Conservation (phyloP, 2,888 invertebrate genomes). For the Chironomus tentans region DNA sequence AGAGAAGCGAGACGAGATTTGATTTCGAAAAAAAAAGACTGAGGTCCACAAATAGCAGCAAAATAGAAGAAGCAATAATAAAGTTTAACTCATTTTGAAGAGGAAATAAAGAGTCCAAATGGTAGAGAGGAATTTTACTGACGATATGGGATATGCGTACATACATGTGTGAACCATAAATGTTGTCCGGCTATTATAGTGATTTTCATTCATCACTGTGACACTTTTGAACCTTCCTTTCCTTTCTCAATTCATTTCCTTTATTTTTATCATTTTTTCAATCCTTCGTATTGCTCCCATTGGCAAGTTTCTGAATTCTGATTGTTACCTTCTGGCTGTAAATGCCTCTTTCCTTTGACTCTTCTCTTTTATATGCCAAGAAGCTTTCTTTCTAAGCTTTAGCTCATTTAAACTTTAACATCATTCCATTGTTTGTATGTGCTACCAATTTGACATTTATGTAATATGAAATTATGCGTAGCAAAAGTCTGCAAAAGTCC, state of each 20-base stretch:
- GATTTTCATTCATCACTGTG: background rate
- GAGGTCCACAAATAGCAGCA: no score
- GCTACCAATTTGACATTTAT: background rate
- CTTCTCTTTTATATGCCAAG: background rate
- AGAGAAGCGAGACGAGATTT: background rate
- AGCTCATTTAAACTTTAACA: background rate
- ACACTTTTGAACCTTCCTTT: slow-evolving; percentile 12
- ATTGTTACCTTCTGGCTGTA: background rate
- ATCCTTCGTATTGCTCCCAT: background rate
- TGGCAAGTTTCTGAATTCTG: background rate
- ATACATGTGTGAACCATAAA: no score
- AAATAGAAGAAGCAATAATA: background rate
- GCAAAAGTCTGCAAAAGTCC: no score
- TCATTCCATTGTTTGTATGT: background rate
- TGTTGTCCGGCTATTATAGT: background rate
- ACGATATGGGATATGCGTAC: no score
- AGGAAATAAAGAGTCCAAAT: background rate
- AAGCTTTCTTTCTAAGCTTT: background rate
- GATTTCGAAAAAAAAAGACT: background rate
- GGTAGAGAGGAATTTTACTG: background rate
- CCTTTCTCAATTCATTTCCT: background rate
- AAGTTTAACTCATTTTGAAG: background rate
- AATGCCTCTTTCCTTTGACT: no score
- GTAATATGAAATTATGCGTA: background rate
- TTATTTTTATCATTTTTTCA: background rate